Base-by-base conservation (phyloP, 37 sponge, comb jelly and placozoan genomes). In the Spongilla lacustris region DNA sequence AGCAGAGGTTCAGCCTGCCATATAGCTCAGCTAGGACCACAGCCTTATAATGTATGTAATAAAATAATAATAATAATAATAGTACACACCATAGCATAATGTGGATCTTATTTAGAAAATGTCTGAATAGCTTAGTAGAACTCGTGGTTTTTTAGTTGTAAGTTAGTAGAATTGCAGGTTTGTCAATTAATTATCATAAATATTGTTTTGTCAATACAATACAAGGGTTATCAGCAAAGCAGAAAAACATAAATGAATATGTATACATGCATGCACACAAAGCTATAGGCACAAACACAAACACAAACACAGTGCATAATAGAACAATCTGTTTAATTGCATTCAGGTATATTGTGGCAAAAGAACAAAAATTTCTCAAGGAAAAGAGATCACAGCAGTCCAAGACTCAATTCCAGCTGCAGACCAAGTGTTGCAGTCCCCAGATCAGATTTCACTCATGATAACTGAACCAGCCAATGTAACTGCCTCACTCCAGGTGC, bases 71-170 rank as follows among this genome's bases (percentile, higher is more conserved):
- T 58, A 58, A 17, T 58, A 58, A 58, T 41, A 41, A 41, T 41
- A 41, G 41, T 41, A 41, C 41, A 17, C 58, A 58, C 58, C 58
- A 58, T 58, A 58, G 58, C 58, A 58, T 58, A 58, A 58, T 58
- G 58, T 58, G 58, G 58, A 58, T 58, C 58, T 58, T 58, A 58
- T 58, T 58, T 58, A 58, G 58, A 58, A 58, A 58, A 58, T 58
- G 58, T 41, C 41, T 41, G 41, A 41, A 41, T 41, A 41, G 41
- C 58, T 58, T 58, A 58, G 58, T 58, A 58, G 58, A 58, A 58
- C 58, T 58, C 58, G 21, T 58, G 58, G 58, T 58, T 17, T 58
- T 58, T 58, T 58, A 58, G 58, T 58, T 58, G 58, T 58, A 58
- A 58, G 58, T 58, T 58, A 17, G 58, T 58, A 58, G 58, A 58